phyloP scores from a whole-genome alignment of 2,113 vertebrate species.

The Phaethornis superciliosus region DNA sequence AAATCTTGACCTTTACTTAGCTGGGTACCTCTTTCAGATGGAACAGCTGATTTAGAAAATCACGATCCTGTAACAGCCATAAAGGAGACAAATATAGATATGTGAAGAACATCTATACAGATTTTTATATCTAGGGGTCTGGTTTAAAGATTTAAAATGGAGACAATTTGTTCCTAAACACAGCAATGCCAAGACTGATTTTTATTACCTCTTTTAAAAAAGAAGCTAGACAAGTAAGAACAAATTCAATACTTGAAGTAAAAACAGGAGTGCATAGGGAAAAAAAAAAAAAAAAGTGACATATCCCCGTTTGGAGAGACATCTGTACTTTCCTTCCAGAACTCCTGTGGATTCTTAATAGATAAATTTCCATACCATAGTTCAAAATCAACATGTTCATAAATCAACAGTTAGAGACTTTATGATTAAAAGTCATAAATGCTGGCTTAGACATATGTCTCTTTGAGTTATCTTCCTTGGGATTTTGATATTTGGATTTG shows the following conservation, averaged over 20 bases:
- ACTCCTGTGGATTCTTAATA: slow-evolving; percentile 53
- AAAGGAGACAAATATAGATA: neutral
- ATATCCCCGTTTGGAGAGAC: slow-evolving; percentile 21
- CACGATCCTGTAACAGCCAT: neutral
- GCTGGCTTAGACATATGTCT: slow-evolving; percentile 64
- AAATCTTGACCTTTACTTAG: neutral
- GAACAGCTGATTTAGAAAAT: neutral
- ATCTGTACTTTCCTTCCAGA: slow-evolving; percentile 41
- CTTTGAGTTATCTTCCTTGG: slow-evolving; percentile 62
- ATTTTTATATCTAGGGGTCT: neutral
- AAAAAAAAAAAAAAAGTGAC: neutral
- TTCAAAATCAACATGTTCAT: slow-evolving; percentile 51
- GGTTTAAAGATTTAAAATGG: neutral
- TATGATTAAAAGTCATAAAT: slow-evolving; percentile 53
- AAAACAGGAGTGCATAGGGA: neutral
- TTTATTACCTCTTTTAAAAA: neutral
- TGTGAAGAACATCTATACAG: neutral
- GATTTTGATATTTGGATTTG: slow-evolving; percentile 68
- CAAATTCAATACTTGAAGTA: neutral
- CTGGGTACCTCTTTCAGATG: neutral
- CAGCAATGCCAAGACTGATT: neutral
- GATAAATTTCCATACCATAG: slow-evolving; percentile 45
- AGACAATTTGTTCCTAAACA: neutral
- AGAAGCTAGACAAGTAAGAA: neutral
- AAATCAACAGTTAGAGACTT: slow-evolving; percentile 61